Percentiles rank a stretch among this genome's conserved stretches.
Conservation (phyloP, 2,888 invertebrate species). For the Caenorhabditis sp. region DNA sequence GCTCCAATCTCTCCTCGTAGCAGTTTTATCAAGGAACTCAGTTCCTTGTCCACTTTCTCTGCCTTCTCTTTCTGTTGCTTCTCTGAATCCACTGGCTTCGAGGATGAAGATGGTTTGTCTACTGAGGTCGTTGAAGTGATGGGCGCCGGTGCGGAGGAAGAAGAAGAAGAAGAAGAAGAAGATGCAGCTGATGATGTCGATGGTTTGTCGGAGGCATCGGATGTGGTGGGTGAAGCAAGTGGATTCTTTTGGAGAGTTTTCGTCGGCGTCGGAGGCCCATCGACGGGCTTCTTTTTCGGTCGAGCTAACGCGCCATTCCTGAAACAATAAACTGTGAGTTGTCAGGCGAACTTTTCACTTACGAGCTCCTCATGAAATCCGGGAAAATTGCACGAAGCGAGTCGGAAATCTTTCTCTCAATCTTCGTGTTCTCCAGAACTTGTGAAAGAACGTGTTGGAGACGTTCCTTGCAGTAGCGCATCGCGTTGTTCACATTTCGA, state of each 20-base stretch:
- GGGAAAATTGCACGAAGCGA: slow-evolving; percentile 65
- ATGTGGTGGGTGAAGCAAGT: neutral
- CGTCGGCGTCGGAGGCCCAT: neutral
- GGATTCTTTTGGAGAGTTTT: neutral
- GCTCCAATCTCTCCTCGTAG: slow-evolving; percentile 47
- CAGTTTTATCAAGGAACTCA: slow-evolving; percentile 25
- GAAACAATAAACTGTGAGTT: neutral
- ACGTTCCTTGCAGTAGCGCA: slow-evolving; percentile 44
- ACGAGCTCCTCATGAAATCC: slow-evolving; percentile 64
- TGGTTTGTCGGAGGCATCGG: neutral
- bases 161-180: neutral
- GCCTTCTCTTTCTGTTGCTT: slow-evolving; percentile 20
- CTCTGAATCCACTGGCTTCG: slow-evolving; percentile 4
- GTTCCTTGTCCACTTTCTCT: slow-evolving; percentile 43
- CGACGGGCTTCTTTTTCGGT: neutral
- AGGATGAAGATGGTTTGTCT: neutral
- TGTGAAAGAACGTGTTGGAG: slow-evolving; percentile 27
- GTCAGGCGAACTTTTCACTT: too few species aligned
- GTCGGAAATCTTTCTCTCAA: slow-evolving; percentile 70
- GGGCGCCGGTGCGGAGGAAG: neutral
- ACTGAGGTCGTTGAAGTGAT: neutral
- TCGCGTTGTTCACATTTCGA: slow-evolving; percentile 53
- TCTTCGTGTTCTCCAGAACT: slow-evolving; percentile 68
- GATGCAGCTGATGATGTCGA: neutral
- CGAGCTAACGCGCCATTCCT: neutral